Evolutionary conservation across 2,113 vertebrate species (phyloP).

Genomic region (Sphyrna mokarran): DNA sequence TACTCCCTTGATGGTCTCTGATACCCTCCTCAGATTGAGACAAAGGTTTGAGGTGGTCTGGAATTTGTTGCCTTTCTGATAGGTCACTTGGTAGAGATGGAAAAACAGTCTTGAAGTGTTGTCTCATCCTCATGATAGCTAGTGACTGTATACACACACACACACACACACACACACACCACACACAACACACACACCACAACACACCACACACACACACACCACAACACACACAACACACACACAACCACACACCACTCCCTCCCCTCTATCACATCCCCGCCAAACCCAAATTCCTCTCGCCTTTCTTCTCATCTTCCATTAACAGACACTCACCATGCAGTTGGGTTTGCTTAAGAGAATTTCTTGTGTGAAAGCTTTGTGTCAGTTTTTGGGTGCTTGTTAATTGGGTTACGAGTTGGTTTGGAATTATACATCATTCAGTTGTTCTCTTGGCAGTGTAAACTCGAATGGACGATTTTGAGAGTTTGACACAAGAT

Average conservation of each 20-base stretch:
- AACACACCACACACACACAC: too few relatives aligned
- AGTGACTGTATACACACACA: too few relatives aligned
- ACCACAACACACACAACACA: too few relatives aligned
- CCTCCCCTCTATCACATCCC: too few relatives aligned
- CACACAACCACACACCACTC: too few relatives aligned
- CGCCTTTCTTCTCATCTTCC: background rate
- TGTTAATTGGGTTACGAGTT: background rate
- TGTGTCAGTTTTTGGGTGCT: background rate
- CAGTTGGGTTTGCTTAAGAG: background rate
- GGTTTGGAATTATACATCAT: background rate
- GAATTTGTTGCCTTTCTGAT: background rate
- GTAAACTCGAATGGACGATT: background rate
- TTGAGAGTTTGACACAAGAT: background rate
- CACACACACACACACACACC: too few relatives aligned
- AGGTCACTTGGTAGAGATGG: background rate
- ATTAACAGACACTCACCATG: background rate
- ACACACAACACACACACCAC: too few relatives aligned
- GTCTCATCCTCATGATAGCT: too few relatives aligned
- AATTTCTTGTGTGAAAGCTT: background rate
- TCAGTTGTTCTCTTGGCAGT: background rate
- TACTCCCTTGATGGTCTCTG: background rate
- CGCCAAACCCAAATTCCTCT: background rate
- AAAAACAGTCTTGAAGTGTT: too few relatives aligned
- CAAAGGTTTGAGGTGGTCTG: background rate
- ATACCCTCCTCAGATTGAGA: background rate